Percentiles rank a stretch among this genome's conserved stretches.
phyloP scores from a whole-genome alignment of 2,888 invertebrate species.

The Cerastis rubricosa region DNA sequence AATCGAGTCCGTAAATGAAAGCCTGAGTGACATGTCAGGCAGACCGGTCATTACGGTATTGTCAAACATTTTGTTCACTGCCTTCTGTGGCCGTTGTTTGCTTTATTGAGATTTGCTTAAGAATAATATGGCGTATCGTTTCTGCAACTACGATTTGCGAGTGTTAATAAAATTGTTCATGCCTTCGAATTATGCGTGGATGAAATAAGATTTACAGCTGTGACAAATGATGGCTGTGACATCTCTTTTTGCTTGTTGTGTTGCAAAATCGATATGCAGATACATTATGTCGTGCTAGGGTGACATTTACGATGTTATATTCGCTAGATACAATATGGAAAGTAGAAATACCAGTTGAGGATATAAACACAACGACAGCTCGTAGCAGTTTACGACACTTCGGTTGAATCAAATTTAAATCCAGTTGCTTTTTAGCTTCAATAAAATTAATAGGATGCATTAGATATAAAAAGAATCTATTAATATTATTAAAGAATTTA shows the following conservation, averaged over 20 bases:
- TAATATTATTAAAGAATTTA: slow-evolving; percentile 58
- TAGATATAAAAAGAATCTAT: slow-evolving; percentile 26
- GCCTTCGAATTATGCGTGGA: slow-evolving; percentile 22
- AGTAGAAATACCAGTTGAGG: slow-evolving; percentile 9
- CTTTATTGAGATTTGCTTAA: slow-evolving; percentile 49
- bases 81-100: slow-evolving; percentile 51
- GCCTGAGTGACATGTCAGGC: slow-evolving; percentile 66
- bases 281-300: slow-evolving; percentile 17
- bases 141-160: slow-evolving; percentile 31
- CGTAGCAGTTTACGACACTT: neutral
- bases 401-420: slow-evolving; percentile 5
- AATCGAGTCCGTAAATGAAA: slow-evolving; percentile 77
- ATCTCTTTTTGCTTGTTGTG: slow-evolving; percentile 41
- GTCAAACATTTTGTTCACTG: slow-evolving; percentile 58
- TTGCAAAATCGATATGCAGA: slow-evolving; percentile 30
- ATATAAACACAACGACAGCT: neutral
- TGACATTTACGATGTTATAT: slow-evolving; percentile 26
- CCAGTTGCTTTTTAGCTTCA: neutral
- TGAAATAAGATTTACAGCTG: slow-evolving; percentile 37
- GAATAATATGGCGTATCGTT: slow-evolving; percentile 22
- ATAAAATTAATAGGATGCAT: slow-evolving; percentile 30
- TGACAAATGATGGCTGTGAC: slow-evolving; percentile 34
- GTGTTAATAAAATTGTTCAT: slow-evolving; percentile 43
- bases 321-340: slow-evolving; percentile 15
- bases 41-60: slow-evolving; percentile 64